Base-by-base conservation (phyloP, 2,888 invertebrate species). In the Achlya flavicornis region DNA sequence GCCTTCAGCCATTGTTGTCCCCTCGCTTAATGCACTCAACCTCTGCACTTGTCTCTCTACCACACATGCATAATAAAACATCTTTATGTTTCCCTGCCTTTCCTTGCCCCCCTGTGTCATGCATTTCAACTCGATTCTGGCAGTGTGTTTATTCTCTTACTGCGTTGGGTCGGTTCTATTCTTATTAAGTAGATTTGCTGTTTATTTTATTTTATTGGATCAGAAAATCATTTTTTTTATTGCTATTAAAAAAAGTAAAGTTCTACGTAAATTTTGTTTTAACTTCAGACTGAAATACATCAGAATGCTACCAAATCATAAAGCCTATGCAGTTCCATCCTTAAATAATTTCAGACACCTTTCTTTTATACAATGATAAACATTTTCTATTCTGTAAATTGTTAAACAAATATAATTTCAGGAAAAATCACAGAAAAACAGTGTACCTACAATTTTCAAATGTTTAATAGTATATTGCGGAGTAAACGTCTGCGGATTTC, bases 1-100 rank as follows among this genome's bases (percentile, higher is more conserved):
- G 73, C 75, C 75, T 63, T 70, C 72, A 58, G 58, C 78, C 76
- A 74, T 77, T 77, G 77, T 77, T 78, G 77, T 70, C 72, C 48
- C 66, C 62, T 78, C 76, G 76, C 46, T 46, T 46, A 46, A 46
- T 33, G 65, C 70, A 63, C 69, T 73, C 71, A 71, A 70, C 69
- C 67, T 67, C 72, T 78, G 76, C 77, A 77, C 78, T 77, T 77
- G 77, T 77, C 78, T 74, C 69, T 26, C 59, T 11, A 19, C 19
- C 60, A 77, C 70, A 68, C 69, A 67, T 62, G 69, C 70, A 76
- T 73, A 74, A 75, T 77, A 77, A 74, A 72, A 74, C 69, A 74
- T 74, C 76, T 76, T 72, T 71, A 77, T 71, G 74, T 69, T 68
- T 66, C 72, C 63, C 69, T 68, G 66, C 72, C 63, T 69, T 62